Evolutionary conservation across 2,113 vertebrate species (phyloP), one percentile per base, ranked within the genome.

Genomic region (Peromyscus polionotus): DNA sequence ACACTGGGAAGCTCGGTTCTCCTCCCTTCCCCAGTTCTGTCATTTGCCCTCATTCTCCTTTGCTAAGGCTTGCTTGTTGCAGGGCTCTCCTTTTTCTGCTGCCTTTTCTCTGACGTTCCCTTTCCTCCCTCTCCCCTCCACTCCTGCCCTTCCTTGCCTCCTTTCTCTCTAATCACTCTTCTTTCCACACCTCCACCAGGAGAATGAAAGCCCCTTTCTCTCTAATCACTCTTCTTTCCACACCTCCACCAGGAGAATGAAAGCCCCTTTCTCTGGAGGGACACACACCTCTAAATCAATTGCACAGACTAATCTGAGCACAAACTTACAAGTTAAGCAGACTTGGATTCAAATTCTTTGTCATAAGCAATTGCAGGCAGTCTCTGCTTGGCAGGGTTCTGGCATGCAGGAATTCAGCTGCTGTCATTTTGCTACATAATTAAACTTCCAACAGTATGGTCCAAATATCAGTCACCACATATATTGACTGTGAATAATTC

Each of bases 261-360:
- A 93, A 89, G 3, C n/a, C 0, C n/a, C 42, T 65, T 4, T 67
- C 17, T 61, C 7, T 75, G 20, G 67, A 20, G 79, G 88, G 39
- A 86, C 11, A 59, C 14, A 20, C 6, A 88, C 54, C 86, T 92
- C 48, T 94, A 79, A 86, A 36, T 79, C 59, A 96, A 76, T n/a
- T 42, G 8, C 45, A 85, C 84, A 26, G 9, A 39, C 13, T 93
- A 20, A 22, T 88, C 63, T 92, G 91, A 94, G 39, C 39, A 79
- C 2, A 28, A 20, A 22, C 20, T 85, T 88, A 84, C 57, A 14
- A 57, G 11, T 33, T 70, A 75, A 87, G 24, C 61, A 84, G 39
- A 67, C 13, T n/a, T 88, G 31, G 93, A 72, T 61, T 86, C 39
- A 28, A 51, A 67, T 81, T 10, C 48, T 11, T 72, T 45, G 5